These are phyloP conservation scores for Drosophila pegasa DNA, from an alignment of 2,888 invertebrate genomes.

Conservation along the genomic window DNA sequence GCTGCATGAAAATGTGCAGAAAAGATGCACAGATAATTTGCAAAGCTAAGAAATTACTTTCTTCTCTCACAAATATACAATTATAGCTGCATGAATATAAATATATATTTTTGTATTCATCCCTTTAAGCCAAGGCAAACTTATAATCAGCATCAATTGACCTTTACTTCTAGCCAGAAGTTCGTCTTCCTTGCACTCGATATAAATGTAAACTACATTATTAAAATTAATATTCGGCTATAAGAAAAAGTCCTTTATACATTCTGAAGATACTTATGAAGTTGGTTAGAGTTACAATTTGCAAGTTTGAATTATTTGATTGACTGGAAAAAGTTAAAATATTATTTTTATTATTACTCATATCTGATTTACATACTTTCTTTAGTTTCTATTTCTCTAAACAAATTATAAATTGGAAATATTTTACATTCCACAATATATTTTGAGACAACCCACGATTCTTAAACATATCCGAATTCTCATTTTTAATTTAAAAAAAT, in stretches of 20 bases:
- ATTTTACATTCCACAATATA: no score
- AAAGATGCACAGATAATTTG: conserved; percentile 56
- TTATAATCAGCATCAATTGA: conserved; percentile 25
- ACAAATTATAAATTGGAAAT: no score
- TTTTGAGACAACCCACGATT: no score
- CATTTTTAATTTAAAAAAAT: no score
- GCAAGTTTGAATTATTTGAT: not conserved
- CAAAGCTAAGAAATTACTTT: conserved; percentile 16
- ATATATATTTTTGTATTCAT: not conserved
- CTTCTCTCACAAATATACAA: conserved; percentile 5
- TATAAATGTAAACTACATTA: not conserved
- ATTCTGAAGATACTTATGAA: no score
- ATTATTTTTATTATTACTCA: not conserved
- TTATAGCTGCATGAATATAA: not conserved
- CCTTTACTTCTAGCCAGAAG: not conserved
- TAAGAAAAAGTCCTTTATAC: not conserved
- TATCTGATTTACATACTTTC: no score
- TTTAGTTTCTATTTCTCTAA: no score
- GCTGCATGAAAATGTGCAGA: conserved; percentile 36
- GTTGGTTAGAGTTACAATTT: no score
- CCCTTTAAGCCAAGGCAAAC: conserved; percentile 14
- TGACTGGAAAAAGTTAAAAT: not conserved
- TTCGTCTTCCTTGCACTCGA: not conserved
- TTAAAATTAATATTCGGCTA: not conserved
- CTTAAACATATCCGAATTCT: no score